Percentiles rank a stretch among this genome's conserved stretches.
These are phyloP conservation scores for Manis javanica DNA, from an alignment of 2,797 vertebrate species.

Conservation along the genomic window DNA sequence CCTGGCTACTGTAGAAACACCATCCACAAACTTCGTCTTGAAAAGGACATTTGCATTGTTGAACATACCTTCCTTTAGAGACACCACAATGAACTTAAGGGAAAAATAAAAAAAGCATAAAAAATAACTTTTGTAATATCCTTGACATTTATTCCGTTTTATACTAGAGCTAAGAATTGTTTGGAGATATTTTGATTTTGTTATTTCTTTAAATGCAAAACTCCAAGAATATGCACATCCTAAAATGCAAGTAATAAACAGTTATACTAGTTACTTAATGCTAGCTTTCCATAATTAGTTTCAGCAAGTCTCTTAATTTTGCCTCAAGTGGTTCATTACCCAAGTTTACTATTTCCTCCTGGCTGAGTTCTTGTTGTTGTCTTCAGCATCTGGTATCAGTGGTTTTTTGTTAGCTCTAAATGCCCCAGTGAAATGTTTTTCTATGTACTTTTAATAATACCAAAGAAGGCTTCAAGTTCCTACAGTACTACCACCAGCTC, in stretches of 20 bases:
- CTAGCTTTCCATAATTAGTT: background rate
- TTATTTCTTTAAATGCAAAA: background rate
- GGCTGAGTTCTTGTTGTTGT: background rate
- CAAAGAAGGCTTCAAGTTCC: background rate
- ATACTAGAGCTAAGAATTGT: background rate
- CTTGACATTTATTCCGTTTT: background rate
- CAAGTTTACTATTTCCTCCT: background rate
- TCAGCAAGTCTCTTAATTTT: constrained; percentile 35
- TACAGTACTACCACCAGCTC: background rate
- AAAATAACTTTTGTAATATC: background rate
- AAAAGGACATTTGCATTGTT: constrained; percentile 97
- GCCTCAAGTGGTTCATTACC: background rate
- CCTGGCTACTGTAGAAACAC: constrained; percentile 93
- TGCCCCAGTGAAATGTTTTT: background rate
- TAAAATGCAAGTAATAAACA: background rate
- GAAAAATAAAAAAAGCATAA: background rate
- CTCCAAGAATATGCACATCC: background rate
- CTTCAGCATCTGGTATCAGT: background rate
- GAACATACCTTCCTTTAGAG: constrained; percentile 99
- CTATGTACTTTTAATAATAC: background rate
- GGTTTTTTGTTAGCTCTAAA: constrained; percentile 2
- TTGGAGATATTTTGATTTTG: background rate
- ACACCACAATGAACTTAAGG: constrained; percentile 96
- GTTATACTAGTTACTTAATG: background rate
- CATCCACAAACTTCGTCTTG: constrained; percentile 96